phyloP scores from a whole-genome alignment of 2,888 invertebrate species.

The Deilephila elpenor region DNA sequence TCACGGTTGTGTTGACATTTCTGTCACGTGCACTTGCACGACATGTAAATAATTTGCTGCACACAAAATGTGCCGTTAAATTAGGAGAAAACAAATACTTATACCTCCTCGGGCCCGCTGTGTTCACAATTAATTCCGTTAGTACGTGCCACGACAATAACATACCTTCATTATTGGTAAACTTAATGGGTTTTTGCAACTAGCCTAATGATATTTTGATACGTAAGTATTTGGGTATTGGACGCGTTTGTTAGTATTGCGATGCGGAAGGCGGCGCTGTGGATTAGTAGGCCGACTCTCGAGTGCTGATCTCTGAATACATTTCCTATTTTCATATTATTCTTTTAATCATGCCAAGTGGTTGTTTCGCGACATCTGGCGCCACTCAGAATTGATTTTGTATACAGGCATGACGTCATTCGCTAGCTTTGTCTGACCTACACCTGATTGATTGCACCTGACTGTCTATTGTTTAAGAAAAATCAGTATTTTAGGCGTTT shows the following conservation, averaged over 20 bases:
- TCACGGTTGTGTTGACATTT: constrained; percentile 53
- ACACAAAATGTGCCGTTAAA: constrained; percentile 49
- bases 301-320: constrained; percentile 10
- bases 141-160: not conserved
- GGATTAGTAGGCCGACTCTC: not conserved
- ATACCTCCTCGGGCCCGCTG: constrained; percentile 38
- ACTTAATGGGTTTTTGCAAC: not conserved
- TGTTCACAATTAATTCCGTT: constrained; percentile 15
- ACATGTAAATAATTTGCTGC: constrained; percentile 52
- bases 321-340: not conserved
- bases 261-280: not conserved
- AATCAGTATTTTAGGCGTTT: not conserved
- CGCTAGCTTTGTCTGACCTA: not conserved
- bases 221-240: not conserved
- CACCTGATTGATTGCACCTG: not conserved
- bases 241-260: not conserved
- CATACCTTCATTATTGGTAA: not conserved
- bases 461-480: constrained; percentile 5
- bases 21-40: constrained; percentile 56
- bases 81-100: constrained; percentile 53
- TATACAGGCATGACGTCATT: not conserved
- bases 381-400: not conserved
- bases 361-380: constrained; percentile 8
- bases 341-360: constrained; percentile 24
- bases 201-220: constrained; percentile 13